phyloP scores from a whole-genome alignment of 2,888 invertebrate genomes.

The Protonemura montana region DNA sequence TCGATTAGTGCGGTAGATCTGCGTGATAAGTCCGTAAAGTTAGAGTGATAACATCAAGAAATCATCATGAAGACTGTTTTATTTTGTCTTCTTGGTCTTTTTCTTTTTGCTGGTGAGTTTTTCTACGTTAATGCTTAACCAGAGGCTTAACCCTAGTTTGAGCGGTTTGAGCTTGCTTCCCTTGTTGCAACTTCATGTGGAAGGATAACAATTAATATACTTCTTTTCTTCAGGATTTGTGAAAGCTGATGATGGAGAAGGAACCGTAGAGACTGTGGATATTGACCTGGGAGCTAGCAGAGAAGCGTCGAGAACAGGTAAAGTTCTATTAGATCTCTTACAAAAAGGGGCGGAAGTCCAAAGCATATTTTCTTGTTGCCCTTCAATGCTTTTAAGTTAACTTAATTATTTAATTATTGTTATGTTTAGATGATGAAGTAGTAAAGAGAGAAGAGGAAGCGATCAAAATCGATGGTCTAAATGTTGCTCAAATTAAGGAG shows the following conservation, averaged over 20 bases:
- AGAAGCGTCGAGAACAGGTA: conserved; percentile 90
- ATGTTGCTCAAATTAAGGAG: conserved; percentile 92
- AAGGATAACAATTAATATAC: not conserved
- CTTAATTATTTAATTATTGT: not conserved
- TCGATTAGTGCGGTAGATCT: not conserved
- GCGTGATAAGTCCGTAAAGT: not conserved
- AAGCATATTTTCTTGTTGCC: not conserved
- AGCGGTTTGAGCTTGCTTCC: no score
- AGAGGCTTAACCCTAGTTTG: no score
- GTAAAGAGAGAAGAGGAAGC: conserved; percentile 94
- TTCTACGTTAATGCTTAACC: conserved; percentile 48
- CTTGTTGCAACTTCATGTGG: not conserved
- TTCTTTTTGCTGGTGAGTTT: conserved; percentile 61
- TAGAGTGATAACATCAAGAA: not conserved
- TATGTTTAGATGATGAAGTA: conserved; percentile 80
- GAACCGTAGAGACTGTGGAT: conserved; percentile 71
- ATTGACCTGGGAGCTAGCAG: conserved; percentile 83
- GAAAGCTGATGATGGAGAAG: conserved; percentile 61
- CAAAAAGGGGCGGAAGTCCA: conserved; percentile 17
- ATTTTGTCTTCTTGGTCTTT: conserved; percentile 58
- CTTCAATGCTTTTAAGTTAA: not conserved
- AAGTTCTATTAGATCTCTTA: conserved; percentile 45
- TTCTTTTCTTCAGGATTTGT: conserved; percentile 27
- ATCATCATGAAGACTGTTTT: conserved; percentile 60
- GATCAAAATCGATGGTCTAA: conserved; percentile 93